Conservation (phyloP, 2,888 invertebrate species). For the Agrenia bidenticulata region DNA sequence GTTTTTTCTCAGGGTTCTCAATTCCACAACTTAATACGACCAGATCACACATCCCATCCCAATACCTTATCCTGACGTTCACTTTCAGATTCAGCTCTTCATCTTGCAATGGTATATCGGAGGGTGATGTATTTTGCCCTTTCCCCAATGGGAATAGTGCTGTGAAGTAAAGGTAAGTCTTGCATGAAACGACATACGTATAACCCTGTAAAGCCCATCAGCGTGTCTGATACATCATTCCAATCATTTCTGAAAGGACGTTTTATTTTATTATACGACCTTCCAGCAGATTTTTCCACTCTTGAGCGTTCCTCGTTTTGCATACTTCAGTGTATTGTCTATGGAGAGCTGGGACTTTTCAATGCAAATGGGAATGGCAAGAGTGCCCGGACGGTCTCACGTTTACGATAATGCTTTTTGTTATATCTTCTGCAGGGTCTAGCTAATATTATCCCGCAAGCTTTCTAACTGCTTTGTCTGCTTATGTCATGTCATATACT, state of each 20-base stretch:
- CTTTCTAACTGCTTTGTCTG: neutral
- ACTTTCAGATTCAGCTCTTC: too few species aligned
- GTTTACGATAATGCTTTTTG: conserved; percentile 16
- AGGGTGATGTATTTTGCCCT: too few species aligned
- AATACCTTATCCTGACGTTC: too few species aligned
- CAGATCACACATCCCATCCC: conserved; percentile 13
- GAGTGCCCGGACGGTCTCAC: conserved; percentile 14
- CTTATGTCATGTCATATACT: neutral
- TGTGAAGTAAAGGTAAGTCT: conserved; percentile 19
- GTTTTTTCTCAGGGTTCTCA: too few species aligned
- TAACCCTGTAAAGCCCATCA: conserved; percentile 12
- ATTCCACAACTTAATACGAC: too few species aligned
- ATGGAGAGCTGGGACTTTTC: neutral
- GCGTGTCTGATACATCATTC: conserved; percentile 29
- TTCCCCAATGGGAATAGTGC: neutral
- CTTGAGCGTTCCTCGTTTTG: conserved; percentile 13
- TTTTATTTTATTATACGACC: conserved; percentile 35
- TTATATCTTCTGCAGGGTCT: neutral
- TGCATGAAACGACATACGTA: conserved; percentile 19
- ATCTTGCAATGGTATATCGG: too few species aligned
- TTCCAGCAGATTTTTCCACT: conserved; percentile 18
- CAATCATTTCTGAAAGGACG: conserved; percentile 27
- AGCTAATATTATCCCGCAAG: neutral
- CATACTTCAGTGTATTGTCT: neutral
- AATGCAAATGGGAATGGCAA: conserved; percentile 17